Percentiles rank a stretch among this genome's conserved stretches.
phyloP scores from a whole-genome alignment of 2,113 vertebrate species.

The Ophiodon elongatus region DNA sequence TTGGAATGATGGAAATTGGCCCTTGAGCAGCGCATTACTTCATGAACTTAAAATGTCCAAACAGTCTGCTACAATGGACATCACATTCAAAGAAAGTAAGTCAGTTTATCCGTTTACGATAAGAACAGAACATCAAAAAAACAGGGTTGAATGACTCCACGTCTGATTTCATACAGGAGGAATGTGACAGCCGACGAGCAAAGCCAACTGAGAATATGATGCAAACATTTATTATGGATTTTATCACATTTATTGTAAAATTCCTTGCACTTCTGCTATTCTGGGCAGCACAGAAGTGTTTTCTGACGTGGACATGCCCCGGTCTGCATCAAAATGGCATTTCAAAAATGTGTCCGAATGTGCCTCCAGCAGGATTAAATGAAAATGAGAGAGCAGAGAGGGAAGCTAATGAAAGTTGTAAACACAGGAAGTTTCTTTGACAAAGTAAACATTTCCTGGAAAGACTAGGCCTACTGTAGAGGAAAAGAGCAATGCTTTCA shows the following conservation, averaged over 20 bases:
- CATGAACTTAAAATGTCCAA: conserved; percentile 41
- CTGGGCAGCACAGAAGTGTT: conserved; percentile 34
- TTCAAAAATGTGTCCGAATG: conserved; percentile 39
- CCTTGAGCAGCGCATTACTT: conserved; percentile 27
- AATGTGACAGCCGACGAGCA: conserved; percentile 34
- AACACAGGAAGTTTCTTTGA: conserved; percentile 74
- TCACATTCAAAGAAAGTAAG: conserved; percentile 2
- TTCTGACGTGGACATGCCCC: conserved; percentile 24
- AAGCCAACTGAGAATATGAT: conserved; percentile 36
- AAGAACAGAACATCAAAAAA: conserved; percentile 41
- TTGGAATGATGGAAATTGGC: conserved; percentile 33
- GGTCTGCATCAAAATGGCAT: conserved; percentile 58
- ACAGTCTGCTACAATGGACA: conserved; percentile 32
- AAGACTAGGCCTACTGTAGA: conserved; percentile 39
- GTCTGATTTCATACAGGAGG: conserved; percentile 39
- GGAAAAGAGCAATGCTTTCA: neutral
- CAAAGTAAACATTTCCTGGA: conserved; percentile 75
- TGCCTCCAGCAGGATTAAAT: conserved; percentile 55
- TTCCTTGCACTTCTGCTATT: conserved; percentile 22
- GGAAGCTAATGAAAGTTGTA: conserved; percentile 67
- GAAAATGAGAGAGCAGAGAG: conserved; percentile 28
- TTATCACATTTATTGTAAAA: conserved; percentile 63
- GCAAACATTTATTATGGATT: conserved; percentile 40
- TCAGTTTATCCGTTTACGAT: conserved; percentile 33
- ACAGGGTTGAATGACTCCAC: conserved; percentile 23